A percentile compares a stretch with the other conserved stretches of the same genome.
These are phyloP conservation scores for Neostethus bicornis DNA, from an alignment of 2,797 vertebrate species.

Conservation along the genomic window DNA sequence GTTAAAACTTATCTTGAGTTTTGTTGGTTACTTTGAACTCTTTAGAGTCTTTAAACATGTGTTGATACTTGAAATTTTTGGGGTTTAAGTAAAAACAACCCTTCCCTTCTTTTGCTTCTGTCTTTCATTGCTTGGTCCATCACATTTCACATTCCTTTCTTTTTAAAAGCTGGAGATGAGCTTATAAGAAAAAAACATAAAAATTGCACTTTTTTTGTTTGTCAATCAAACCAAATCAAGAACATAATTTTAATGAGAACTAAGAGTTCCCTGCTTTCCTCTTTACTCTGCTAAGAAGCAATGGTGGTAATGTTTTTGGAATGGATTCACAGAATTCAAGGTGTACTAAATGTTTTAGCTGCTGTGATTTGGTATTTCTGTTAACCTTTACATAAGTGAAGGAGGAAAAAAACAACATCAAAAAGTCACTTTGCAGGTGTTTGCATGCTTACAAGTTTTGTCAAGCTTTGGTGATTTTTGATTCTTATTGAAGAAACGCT, in stretches of 20 bases:
- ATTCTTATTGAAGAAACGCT: background rate
- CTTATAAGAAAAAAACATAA: conserved; percentile 14
- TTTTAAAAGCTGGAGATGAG: conserved; percentile 7
- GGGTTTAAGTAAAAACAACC: no score
- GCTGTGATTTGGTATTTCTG: background rate
- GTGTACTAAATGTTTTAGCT: background rate
- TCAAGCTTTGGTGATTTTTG: background rate
- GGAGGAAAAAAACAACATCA: background rate
- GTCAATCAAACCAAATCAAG: no score
- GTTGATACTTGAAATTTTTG: no score
- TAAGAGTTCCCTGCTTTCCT: no score
- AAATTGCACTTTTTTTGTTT: no score
- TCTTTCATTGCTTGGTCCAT: no score
- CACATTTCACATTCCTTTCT: background rate
- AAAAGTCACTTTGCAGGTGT: background rate
- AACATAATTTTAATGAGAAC: no score
- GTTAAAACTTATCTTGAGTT: no score
- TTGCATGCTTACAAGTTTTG: background rate
- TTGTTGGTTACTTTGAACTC: no score
- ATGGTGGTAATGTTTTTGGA: background rate
- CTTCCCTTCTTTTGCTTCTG: no score
- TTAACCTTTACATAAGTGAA: background rate
- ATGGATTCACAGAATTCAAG: background rate
- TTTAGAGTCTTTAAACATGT: no score
- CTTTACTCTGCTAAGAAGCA: conserved; percentile 1